Percentiles rank a stretch among this genome's conserved stretches.
phyloP scores from a whole-genome alignment of 37 sponge, comb jelly and placozoan species.

The Diacarnus erythraeanus region DNA sequence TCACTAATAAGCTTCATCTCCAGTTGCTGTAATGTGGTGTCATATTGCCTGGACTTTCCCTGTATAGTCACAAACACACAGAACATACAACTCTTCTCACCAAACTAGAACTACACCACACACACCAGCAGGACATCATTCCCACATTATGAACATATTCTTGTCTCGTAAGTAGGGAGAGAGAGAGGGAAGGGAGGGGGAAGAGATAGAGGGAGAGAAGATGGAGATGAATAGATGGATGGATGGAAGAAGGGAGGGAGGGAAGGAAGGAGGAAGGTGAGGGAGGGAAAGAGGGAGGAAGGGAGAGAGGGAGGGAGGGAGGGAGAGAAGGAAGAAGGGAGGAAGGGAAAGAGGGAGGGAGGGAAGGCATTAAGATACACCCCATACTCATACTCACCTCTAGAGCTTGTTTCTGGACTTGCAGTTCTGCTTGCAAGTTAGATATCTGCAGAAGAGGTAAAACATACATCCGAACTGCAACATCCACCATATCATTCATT shows the following conservation, averaged over 20 bases:
- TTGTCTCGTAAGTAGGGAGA: neutral
- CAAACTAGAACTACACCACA: too few species aligned
- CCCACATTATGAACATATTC: too few species aligned
- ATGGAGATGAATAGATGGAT: neutral
- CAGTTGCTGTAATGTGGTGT: conserved; percentile 33
- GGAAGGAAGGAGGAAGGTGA: neutral
- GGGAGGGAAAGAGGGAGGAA: neutral
- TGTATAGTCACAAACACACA: conserved; percentile 1
- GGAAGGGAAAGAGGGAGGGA: neutral
- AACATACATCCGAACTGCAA: too few species aligned
- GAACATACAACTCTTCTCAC: neutral
- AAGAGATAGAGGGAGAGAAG: neutral
- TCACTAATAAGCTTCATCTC: conserved; percentile 46
- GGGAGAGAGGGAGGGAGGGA: neutral
- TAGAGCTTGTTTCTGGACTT: too few species aligned
- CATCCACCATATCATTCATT: too few species aligned
- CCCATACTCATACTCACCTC: too few species aligned
- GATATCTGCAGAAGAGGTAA: too few species aligned
- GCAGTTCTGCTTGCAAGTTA: too few species aligned
- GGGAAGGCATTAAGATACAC: too few species aligned
- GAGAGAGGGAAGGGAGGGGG: neutral
- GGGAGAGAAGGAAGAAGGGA: neutral
- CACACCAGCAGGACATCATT: too few species aligned
- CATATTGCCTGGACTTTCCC: conserved; percentile 30
- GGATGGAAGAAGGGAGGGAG: neutral